These are phyloP conservation scores for Dolichoris vasculosae DNA, from an alignment of 1,140 invertebrate genomes.

Conservation along the genomic window DNA sequence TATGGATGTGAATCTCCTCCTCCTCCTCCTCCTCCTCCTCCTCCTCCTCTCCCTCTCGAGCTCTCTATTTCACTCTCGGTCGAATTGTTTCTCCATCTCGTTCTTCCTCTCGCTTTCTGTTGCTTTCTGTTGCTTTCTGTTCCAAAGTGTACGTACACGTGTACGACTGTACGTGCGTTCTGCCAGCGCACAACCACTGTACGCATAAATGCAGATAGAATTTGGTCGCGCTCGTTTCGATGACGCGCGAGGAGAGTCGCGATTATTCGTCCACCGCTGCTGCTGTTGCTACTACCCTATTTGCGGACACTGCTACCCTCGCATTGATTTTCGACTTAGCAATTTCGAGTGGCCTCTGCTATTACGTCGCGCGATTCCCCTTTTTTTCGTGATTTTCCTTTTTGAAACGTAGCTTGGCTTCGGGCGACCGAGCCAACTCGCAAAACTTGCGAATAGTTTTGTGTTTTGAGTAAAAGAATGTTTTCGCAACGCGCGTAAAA, in stretches of 20 bases:
- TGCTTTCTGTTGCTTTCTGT: background rate
- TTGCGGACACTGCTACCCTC: background rate
- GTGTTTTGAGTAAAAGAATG: too few species aligned
- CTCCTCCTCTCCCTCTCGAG: conserved; percentile 46
- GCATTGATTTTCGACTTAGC: conserved; percentile 21
- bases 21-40: background rate
- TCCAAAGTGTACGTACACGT: conserved; percentile 44
- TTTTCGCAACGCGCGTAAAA: too few species aligned
- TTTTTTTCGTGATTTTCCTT: background rate
- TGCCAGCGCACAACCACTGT: conserved; percentile 47
- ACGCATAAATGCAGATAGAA: conserved; percentile 27
- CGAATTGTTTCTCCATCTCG: background rate
- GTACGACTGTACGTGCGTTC: conserved; percentile 43
- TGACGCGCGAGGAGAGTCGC: conserved; percentile 14
- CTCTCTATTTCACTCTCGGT: background rate
- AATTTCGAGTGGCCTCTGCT: conserved; percentile 10
- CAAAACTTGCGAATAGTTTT: too few species aligned
- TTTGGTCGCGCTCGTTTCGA: conserved; percentile 31
- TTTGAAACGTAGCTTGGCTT: background rate
- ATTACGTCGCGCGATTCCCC: background rate
- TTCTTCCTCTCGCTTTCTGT: too few species aligned
- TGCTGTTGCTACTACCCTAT: background rate
- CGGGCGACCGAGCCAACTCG: too few species aligned
- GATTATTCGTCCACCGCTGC: conserved; percentile 41
- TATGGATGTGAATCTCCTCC: conserved; percentile 45